Evolutionary conservation across 2,797 vertebrate genomes (phyloP).

Genomic region (Chaenodraco wilsoni): DNA sequence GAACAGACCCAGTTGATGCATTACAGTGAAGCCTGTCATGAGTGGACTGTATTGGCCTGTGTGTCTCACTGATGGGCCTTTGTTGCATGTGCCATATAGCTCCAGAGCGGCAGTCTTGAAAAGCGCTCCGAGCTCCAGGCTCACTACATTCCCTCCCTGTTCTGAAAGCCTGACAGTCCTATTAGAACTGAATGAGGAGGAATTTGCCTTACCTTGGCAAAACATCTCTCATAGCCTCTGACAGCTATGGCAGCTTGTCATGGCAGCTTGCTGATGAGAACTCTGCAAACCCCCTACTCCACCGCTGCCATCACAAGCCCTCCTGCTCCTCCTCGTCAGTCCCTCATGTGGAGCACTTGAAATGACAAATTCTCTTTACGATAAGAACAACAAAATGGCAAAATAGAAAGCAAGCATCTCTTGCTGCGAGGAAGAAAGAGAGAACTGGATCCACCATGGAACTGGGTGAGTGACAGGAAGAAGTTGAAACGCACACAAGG

Average conservation of each 20-base stretch:
- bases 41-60: slow-evolving; percentile 37
- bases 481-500: slow-evolving; percentile 66
- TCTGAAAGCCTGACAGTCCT: slow-evolving; percentile 74
- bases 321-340: slow-evolving; percentile 35
- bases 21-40: slow-evolving; percentile 64
- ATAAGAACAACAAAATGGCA: slow-evolving; percentile 56
- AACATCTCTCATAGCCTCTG: slow-evolving; percentile 69
- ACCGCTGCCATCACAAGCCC: slow-evolving; percentile 35
- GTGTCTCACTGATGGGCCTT: slow-evolving; percentile 61
- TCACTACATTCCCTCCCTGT: slow-evolving; percentile 47
- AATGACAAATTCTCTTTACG: slow-evolving; percentile 33
- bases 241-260: slow-evolving; percentile 75
- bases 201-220: slow-evolving; percentile 77
- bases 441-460: slow-evolving; percentile 6
- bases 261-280: slow-evolving; percentile 72
- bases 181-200: slow-evolving; percentile 73
- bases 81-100: slow-evolving; percentile 65
- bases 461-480: slow-evolving; percentile 57
- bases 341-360: slow-evolving; percentile 39
- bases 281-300: slow-evolving; percentile 31
- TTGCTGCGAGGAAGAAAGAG: slow-evolving; percentile 23
- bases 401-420: slow-evolving; percentile 41
- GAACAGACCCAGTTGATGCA: slow-evolving; percentile 36
- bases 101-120: slow-evolving; percentile 39
- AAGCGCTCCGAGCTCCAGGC: slow-evolving; percentile 54